Base-by-base conservation (phyloP, 2,113 vertebrate species). In the Planiliza haematocheilus region DNA sequence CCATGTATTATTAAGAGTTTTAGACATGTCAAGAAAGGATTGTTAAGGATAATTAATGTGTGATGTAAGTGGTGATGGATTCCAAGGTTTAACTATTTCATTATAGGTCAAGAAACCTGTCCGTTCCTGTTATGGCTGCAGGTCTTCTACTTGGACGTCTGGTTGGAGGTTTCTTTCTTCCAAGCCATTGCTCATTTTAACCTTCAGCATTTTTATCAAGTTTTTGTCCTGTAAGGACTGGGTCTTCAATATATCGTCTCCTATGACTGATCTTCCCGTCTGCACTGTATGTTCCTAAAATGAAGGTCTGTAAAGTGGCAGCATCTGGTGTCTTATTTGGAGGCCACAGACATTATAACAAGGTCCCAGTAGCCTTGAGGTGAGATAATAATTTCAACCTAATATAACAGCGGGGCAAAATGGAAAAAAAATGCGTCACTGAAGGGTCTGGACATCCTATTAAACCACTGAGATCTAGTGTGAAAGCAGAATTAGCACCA, bases 401-500 rank as follows among this genome's bases (percentile, higher is more conserved):
- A 38, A 48, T 34, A 49, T 41, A 21, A 21, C 4, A 49, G 7
- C 10, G 24, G 8, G 49, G 7, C 21, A 17, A 68, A 3, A n/a
- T 20, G 37, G 17, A 20, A 10, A 45, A 39, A 58, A 43, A 45
- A 5, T 30, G 43, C 48, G 3, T 16, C 8, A 12, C 8, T 50
- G 4, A 21, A 42, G 11, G n/a, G 14, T 53, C 59, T 62, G 57
- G 42, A 21, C 8, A 8, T 58, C 39, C 36, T 53, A 10, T 50
- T 50, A 79, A 65, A 57, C 46, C 13, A 7, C 30, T 65, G 18
- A 57, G 49, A 65, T 41, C 38, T 36, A 43, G 12, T 34, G 30
- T 30, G 17, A 20, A 52, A 59, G n/a, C 39, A 45, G 52, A 70
- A 43, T 63, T 67, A 43, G 10, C 55, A 66, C 24, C 13, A 16